phyloP scores from a whole-genome alignment of 2,113 vertebrate species.

The Talpa occidentalis region DNA sequence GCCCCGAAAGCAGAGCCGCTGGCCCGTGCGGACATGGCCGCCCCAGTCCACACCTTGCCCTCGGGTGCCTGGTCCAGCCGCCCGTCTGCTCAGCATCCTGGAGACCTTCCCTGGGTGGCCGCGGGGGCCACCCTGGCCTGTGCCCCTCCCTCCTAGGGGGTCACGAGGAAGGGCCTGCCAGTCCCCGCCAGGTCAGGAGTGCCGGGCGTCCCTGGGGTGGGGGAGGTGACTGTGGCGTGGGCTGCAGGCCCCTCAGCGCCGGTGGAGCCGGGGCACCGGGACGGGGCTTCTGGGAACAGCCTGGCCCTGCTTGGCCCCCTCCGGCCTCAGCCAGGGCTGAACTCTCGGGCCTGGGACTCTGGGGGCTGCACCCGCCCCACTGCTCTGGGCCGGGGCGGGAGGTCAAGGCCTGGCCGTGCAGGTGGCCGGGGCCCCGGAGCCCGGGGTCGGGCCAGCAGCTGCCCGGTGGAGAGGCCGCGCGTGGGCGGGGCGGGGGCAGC shows the following conservation, averaged over 20 bases:
- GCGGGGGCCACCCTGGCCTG: accelerated
- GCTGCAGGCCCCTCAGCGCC: too few relatives aligned
- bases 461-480: not conserved
- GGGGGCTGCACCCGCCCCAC: not conserved
- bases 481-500: not conserved
- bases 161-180: not conserved
- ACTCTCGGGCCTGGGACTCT: too few relatives aligned
- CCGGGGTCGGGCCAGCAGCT: not conserved
- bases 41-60: too few relatives aligned
- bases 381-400: accelerated
- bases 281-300: accelerated
- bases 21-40: too few relatives aligned
- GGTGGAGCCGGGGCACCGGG: not conserved
- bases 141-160: not conserved
- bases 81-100: accelerated
- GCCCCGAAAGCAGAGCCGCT: too few relatives aligned
- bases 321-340: accelerated
- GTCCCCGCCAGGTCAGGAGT: too few relatives aligned
- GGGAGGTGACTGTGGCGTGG: not conserved
- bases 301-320: accelerated
- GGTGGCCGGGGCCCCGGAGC: not conserved
- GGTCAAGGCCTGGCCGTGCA: too few relatives aligned
- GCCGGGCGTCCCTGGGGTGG: not conserved
- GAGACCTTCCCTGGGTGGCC: not conserved
- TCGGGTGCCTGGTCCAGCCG: accelerated